Evolutionary conservation across 2,113 vertebrate species (phyloP).

Genomic region (Cyanistes caeruleus): DNA sequence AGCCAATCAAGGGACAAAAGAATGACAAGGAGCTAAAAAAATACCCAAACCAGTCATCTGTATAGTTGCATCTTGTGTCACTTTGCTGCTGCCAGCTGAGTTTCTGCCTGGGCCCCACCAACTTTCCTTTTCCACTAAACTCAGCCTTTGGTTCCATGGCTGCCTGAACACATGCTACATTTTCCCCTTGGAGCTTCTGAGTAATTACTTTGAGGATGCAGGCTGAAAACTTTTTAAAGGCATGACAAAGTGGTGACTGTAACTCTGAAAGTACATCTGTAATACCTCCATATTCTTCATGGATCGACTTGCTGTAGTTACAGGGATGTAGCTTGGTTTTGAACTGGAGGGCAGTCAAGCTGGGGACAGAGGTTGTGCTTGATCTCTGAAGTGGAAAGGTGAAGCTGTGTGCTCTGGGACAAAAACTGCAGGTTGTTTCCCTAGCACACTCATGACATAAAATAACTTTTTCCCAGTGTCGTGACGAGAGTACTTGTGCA

Average conservation of each 20-base stretch:
- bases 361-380: background rate
- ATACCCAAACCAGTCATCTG: background rate
- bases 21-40: background rate
- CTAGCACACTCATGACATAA: background rate
- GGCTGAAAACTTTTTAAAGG: background rate
- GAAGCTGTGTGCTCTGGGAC: background rate
- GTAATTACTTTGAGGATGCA: background rate
- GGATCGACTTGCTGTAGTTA: background rate
- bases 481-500: background rate
- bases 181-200: background rate
- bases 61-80: background rate
- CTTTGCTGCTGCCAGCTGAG: background rate
- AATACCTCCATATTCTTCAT: background rate
- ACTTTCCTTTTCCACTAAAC: background rate
- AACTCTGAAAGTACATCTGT: background rate
- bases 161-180: accelerated
- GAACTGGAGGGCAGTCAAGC: background rate
- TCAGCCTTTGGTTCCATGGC: background rate
- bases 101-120: background rate
- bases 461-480: background rate
- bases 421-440: background rate
- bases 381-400: background rate
- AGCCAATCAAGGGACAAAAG: background rate
- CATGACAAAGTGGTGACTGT: background rate
- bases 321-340: background rate